Conservation (phyloP, 1,140 invertebrate species). For the Drosophila eugracilis region DNA sequence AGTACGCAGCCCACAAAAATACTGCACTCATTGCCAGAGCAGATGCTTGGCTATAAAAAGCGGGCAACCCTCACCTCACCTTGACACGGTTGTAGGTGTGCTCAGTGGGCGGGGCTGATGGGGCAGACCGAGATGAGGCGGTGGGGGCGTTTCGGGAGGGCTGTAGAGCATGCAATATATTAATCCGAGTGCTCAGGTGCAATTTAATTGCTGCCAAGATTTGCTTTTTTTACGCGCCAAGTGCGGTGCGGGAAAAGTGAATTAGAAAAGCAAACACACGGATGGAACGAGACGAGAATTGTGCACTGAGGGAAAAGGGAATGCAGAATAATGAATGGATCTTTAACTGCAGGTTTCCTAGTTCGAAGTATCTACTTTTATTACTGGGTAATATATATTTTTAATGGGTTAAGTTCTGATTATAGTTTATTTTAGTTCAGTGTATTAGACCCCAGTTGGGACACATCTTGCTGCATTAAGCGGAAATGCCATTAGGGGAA, state of each 20-base stretch:
- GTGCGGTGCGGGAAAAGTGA: constrained; percentile 22
- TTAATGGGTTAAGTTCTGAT: too few species aligned
- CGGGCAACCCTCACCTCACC: constrained; percentile 77
- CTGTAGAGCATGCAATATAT: constrained; percentile 48
- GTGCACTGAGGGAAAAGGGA: constrained; percentile 1
- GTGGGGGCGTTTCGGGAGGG: constrained; percentile 4
- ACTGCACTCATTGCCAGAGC: constrained; percentile 54
- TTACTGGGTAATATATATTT: background rate
- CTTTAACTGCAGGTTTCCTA: too few species aligned
- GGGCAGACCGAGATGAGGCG: constrained; percentile 1
- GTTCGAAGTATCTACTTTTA: too few species aligned
- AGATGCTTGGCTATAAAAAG: constrained; percentile 69
- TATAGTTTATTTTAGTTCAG: background rate
- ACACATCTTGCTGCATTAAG: constrained; percentile 28
- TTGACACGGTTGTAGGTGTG: constrained; percentile 66
- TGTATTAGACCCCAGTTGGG: constrained; percentile 5
- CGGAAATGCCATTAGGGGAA: constrained; percentile 22
- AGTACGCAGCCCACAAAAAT: constrained; percentile 29
- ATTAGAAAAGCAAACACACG: constrained; percentile 38
- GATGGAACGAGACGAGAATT: background rate
- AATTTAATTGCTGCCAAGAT: constrained; percentile 82
- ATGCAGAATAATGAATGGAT: background rate
- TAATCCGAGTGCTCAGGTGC: constrained; percentile 76
- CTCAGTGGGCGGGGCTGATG: background rate
- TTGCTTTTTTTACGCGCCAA: constrained; percentile 52